Evolutionary conservation across 2,113 vertebrate genomes (phyloP), one percentile per base, ranked within the genome.

Genomic region (Pimephales promelas): DNA sequence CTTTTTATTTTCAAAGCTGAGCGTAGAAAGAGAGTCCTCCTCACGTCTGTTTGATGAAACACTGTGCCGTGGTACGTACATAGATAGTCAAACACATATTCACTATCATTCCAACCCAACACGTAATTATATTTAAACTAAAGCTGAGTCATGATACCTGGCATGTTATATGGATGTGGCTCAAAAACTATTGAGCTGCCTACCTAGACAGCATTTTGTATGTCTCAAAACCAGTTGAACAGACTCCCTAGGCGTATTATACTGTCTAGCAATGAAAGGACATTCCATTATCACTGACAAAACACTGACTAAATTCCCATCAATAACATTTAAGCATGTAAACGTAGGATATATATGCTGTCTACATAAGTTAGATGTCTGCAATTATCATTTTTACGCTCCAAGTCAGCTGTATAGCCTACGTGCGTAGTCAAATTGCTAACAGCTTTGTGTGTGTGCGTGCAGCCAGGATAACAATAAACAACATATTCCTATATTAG

Each of bases 71-170:
- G n/a, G n/a, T n/a, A n/a, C n/a, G 3, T 5, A 43, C 52, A 59
- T 0, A 24, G n/a, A 59, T 0, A 24, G n/a, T 47, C 5, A 72
- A 59, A 22, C 18, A 18, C 5, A 61, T 16, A 22, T 20, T 62
- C 28, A 7, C 8, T 28, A 61, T 45, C 14, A 18, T 24, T 20
- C 5, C n/a, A 2, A 34, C 22, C 22, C 40, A 43, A 47, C 16
- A 26, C 8, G 20, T n/a, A 10, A 10, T 24, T 18, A 36, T 31
- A 56, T 28, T 22, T 24, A 59, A 40, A 59, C 75, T 24, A 36
- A 64, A 31, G 73, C 49, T 68, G 62, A 70, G 62, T 81, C 62
- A 81, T 40, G 62, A 81, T 26, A 70, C 62, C 13, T 81, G 10
- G 47, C 64, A 71, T 13, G 31, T 34, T 5, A 4, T 22, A 10